A percentile compares a stretch with the other conserved stretches of the same genome.
phyloP scores from a whole-genome alignment of 2,113 vertebrate species.

The Pterocles burchelli region DNA sequence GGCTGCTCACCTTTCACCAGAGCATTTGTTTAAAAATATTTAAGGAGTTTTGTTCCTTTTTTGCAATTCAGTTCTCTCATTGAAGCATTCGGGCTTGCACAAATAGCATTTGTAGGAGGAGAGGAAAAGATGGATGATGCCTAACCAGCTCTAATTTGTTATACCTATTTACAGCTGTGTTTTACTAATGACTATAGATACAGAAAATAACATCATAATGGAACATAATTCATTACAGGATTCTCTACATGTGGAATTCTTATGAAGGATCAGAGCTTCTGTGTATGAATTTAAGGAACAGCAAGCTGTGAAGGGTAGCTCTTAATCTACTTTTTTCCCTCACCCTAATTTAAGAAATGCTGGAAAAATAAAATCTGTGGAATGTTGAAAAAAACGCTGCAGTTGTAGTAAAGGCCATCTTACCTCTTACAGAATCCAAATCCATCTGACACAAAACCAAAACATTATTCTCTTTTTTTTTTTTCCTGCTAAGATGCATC shows the following conservation, averaged over 20 bases:
- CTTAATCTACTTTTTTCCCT: neutral
- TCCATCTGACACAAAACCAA: neutral
- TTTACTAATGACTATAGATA: neutral
- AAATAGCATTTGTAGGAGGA: neutral
- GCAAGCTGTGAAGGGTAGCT: neutral
- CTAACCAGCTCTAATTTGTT: neutral
- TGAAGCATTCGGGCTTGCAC: neutral
- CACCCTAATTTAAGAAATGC: neutral
- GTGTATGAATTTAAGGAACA: neutral
- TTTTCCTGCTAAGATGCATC: neutral
- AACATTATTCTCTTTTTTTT: neutral
- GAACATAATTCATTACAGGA: neutral
- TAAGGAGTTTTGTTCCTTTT: neutral
- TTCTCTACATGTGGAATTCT: neutral
- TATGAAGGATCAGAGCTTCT: neutral
- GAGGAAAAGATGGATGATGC: neutral
- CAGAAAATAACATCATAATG: neutral
- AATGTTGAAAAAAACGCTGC: neutral
- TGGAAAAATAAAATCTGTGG: neutral
- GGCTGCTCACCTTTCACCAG: neutral
- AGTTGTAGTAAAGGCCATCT: neutral
- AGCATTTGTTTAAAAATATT: neutral
- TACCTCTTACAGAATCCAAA: neutral
- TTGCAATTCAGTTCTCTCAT: neutral
- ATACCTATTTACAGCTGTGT: neutral